These are phyloP conservation scores for Brenthis daphne DNA, from an alignment of 2,888 invertebrate species.

Conservation along the genomic window DNA sequence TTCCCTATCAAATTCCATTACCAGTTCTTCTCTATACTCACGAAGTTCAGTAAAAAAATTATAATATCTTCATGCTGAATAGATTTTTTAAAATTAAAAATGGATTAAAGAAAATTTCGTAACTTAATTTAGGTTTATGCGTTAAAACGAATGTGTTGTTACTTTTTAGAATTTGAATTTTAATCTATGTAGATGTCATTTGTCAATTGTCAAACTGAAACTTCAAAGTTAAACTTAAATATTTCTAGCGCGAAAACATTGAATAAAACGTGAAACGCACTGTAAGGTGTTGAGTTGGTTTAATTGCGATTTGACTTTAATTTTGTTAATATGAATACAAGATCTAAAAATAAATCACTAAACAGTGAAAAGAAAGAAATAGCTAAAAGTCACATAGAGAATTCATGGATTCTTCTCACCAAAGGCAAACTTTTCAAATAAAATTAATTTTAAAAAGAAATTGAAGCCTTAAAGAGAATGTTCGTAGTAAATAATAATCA, in stretches of 20 bases:
- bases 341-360: conserved; percentile 81
- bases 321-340: conserved; percentile 70
- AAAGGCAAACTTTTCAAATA: conserved; percentile 75
- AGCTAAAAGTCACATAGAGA: conserved; percentile 81
- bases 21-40: too few relatives aligned
- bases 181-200: too few relatives aligned
- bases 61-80: too few relatives aligned
- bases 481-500: not conserved
- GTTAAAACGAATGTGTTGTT: too few relatives aligned
- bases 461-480: not conserved
- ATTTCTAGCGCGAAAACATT: conserved; percentile 16
- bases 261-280: too few relatives aligned
- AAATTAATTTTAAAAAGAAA: not conserved
- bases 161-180: too few relatives aligned
- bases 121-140: too few relatives aligned
- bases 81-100: too few relatives aligned
- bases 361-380: conserved; percentile 69
- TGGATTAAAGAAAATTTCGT: too few relatives aligned
- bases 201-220: conserved; percentile 11
- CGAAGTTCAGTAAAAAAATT: too few relatives aligned
- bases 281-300: not conserved
- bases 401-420: conserved; percentile 86
- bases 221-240: not conserved
- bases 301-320: conserved; percentile 3
- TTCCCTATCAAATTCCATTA: too few relatives aligned